Conservation (phyloP, 92 coral and sea anemone species). For the Meandrina meandrites region DNA sequence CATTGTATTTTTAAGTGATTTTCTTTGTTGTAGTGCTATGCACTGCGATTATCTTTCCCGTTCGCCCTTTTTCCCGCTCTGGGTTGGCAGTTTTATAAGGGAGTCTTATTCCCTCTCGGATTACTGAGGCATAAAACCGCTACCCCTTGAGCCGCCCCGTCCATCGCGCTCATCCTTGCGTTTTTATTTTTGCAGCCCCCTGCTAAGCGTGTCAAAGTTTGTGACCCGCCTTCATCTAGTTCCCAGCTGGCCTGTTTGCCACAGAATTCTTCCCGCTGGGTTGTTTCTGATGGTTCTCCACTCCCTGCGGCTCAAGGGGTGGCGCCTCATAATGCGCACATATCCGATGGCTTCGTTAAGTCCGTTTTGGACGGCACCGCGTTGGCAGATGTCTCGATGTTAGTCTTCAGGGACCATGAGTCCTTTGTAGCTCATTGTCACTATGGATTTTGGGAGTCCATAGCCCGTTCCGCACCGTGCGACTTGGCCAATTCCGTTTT, state of each 20-base stretch:
- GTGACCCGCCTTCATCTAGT: neutral
- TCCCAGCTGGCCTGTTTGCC: slow-evolving; percentile 6
- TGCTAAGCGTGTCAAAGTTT: neutral
- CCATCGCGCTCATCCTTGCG: neutral
- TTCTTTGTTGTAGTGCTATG: no score
- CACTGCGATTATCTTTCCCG: no score
- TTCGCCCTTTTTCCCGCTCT: no score
- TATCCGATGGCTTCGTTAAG: neutral
- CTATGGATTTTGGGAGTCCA: neutral
- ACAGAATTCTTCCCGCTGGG: neutral
- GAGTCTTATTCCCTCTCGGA: neutral
- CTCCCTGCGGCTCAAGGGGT: slow-evolving; percentile 4
- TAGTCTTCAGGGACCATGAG: neutral
- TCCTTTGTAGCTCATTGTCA: neutral
- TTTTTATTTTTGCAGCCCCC: neutral
- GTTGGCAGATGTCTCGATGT: neutral
- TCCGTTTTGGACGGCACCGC: neutral
- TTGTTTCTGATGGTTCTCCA: neutral
- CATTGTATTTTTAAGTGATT: no score
- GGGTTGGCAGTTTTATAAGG: no score
- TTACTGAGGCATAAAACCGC: slow-evolving; percentile 1
- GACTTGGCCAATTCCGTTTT: slow-evolving; percentile 4
- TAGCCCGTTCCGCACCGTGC: neutral
- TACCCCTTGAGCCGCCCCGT: neutral
- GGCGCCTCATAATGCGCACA: neutral